These are phyloP conservation scores for Entomobrya multifasciata DNA, from an alignment of 2,888 invertebrate genomes.

Conservation along the genomic window DNA sequence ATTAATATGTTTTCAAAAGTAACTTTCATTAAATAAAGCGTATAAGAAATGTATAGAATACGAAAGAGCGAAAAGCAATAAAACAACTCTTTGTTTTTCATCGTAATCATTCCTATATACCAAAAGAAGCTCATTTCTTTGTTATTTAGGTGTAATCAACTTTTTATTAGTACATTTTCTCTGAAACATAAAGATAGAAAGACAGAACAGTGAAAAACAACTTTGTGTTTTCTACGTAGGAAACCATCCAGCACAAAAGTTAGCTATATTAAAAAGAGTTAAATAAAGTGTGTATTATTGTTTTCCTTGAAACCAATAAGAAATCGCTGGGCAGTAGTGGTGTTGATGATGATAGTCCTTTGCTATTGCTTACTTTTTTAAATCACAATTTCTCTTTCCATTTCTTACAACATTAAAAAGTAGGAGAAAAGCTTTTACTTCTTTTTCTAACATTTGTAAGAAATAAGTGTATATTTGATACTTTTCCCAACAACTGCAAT, in stretches of 20 bases:
- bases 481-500: conserved; percentile 28
- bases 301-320: too few species aligned
- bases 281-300: conserved; percentile 7
- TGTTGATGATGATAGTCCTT: too few species aligned
- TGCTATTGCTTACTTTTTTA: background rate
- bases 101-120: background rate
- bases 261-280: conserved; percentile 6
- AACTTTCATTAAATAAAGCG: too few species aligned
- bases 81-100: background rate
- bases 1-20: too few species aligned
- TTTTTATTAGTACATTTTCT: conserved; percentile 3
- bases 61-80: background rate
- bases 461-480: background rate
- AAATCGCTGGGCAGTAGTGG: background rate
- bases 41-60: too few species aligned
- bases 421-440: background rate
- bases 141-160: background rate
- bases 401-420: background rate
- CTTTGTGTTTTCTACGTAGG: background rate
- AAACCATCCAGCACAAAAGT: too few species aligned
- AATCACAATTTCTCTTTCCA: background rate
- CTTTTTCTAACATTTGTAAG: background rate
- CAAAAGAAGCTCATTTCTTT: background rate
- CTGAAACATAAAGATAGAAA: too few species aligned
- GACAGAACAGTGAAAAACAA: background rate